phyloP scores from a whole-genome alignment of 2,113 vertebrate species.

The Panthera leo region DNA sequence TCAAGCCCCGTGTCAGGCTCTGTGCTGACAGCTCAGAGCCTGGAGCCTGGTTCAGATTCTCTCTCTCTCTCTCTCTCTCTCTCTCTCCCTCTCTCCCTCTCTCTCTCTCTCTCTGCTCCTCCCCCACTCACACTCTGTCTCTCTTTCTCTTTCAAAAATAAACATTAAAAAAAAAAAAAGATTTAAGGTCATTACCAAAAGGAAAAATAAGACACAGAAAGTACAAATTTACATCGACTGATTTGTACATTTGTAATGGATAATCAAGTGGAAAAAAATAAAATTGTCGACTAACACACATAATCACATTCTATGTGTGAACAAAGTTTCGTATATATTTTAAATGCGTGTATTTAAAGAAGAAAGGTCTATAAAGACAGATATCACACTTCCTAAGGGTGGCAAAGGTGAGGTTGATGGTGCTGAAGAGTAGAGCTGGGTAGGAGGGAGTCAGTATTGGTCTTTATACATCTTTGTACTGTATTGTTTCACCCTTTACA shows the following conservation, averaged over 20 bases:
- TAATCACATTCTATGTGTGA: background rate
- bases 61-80: too few species aligned
- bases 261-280: background rate
- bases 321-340: background rate
- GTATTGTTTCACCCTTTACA: background rate
- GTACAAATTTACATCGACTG: background rate
- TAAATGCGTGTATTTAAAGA: background rate
- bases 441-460: background rate
- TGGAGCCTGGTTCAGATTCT: too few species aligned
- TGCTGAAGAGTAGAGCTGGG: background rate
- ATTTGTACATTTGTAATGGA: background rate
- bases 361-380: background rate
- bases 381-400: accelerated
- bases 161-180: too few species aligned
- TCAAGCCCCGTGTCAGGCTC: too few species aligned
- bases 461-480: background rate
- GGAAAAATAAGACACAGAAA: background rate
- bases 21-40: too few species aligned
- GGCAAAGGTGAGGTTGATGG: too few species aligned
- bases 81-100: too few species aligned
- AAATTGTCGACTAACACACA: background rate
- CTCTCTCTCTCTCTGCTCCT: too few species aligned
- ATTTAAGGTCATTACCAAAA: background rate
- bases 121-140: too few species aligned
- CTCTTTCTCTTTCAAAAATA: too few species aligned